phyloP scores from a whole-genome alignment of 1,140 invertebrate genomes.

The Scaptomyza montana region DNA sequence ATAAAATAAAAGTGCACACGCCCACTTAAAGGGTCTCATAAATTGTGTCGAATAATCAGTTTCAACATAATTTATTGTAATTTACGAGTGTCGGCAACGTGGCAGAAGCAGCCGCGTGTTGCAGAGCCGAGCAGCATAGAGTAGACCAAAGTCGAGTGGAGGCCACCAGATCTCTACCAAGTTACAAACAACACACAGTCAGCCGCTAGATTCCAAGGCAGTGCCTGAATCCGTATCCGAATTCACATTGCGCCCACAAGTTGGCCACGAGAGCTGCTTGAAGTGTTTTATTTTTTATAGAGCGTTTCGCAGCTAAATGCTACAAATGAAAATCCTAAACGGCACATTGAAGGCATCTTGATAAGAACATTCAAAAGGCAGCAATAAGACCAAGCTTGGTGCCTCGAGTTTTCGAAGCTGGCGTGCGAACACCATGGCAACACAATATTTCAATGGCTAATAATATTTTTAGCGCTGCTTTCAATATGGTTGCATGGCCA shows the following conservation, averaged over 20 bases:
- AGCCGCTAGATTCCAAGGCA: slow-evolving; percentile 23
- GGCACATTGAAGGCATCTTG: slow-evolving; percentile 81
- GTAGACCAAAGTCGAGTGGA: slow-evolving; percentile 11
- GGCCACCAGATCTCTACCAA: slow-evolving; percentile 17
- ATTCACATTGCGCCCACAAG: slow-evolving; percentile 63
- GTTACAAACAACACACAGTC: slow-evolving; percentile 31
- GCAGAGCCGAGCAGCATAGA: neutral
- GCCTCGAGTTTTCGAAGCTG: slow-evolving; percentile 37
- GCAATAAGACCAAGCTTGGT: slow-evolving; percentile 27
- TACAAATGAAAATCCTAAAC: slow-evolving; percentile 82
- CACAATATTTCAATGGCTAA: slow-evolving; percentile 73
- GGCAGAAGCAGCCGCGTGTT: slow-evolving; percentile 46
- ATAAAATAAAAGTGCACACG: slow-evolving; percentile 82
- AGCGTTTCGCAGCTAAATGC: slow-evolving; percentile 70
- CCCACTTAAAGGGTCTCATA: slow-evolving; percentile 81
- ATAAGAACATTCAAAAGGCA: slow-evolving; percentile 54
- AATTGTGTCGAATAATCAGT: slow-evolving; percentile 82
- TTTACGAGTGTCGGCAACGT: slow-evolving; percentile 78
- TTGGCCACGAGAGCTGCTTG: slow-evolving; percentile 42
- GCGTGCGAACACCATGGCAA: slow-evolving; percentile 76
- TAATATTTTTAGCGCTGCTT: slow-evolving; percentile 62
- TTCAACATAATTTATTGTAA: slow-evolving; percentile 83
- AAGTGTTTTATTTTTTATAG: slow-evolving; percentile 49
- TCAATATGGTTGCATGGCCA: slow-evolving; percentile 41
- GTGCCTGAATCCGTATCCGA: slow-evolving; percentile 32